Evolutionary conservation across 1,140 invertebrate species (phyloP), one percentile per base, ranked within the genome.

Genomic region (Tachypleus tridentatus): DNA sequence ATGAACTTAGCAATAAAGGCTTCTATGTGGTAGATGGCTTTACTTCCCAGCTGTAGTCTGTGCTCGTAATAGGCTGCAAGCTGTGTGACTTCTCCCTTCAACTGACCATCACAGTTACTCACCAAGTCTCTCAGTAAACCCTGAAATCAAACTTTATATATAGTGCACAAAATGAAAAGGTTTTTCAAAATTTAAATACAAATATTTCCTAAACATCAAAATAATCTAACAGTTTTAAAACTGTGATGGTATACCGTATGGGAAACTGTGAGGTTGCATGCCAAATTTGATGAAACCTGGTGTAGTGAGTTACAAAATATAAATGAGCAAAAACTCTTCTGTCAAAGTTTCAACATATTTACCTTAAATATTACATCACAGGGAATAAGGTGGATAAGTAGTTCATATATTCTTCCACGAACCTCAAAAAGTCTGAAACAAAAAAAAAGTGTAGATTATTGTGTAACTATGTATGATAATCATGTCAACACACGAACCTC

Each of bases 1-100:
- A 98, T 98, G 77, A 97, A 97, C 70, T 90, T 88, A 4, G 91
- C 93, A 63, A 96, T 86, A 82, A 98, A 98, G 11, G 93, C 93
- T 80, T 99, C 96, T 53, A 99, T 80, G 77, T 99, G 94, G 73
- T 94, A 96, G 71, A 98, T 97, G n/a, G 86, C 82, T 79, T 98
- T 98, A 65, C 87, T 89, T 10, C 95, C 94, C 58, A 86, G 80
- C 70, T 88, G 85, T 81, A 97, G 86, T 65, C 89, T 82, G 75
- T 97, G 90, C 76, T 99, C 94, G 78, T 89, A 95, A 61, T 84
- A 82, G 0, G 93, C 89, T 8, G 96, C 96, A 70, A 87, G 78
- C 66, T 85, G 83, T 0, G 90, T 86, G 4, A 97, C 84, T 76
- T 93, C 84, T 29, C 84, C 84, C 79, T 95, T 96, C 67, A 98